Evolutionary conservation across 2,113 vertebrate genomes (phyloP).

Genomic region (Ceyx cyanopectus): DNA sequence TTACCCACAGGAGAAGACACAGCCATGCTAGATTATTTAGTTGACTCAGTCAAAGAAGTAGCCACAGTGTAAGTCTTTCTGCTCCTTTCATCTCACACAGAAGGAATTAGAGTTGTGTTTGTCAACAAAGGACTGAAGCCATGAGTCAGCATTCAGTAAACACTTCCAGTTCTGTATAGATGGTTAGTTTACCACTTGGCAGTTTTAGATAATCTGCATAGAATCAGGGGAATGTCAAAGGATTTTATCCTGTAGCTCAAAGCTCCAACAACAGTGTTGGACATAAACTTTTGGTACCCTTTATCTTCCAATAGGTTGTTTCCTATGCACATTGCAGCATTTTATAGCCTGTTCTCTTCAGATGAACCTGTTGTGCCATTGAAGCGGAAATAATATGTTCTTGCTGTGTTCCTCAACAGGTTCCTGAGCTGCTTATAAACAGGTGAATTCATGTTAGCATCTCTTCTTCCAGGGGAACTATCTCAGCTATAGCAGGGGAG

Average conservation of each 20-base stretch:
- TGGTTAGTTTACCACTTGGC: neutral
- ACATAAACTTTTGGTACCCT: neutral
- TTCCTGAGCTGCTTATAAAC: neutral
- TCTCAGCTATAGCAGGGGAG: neutral
- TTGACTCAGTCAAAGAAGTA: slow-evolving; percentile 3
- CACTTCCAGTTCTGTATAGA: neutral
- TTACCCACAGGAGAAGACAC: neutral
- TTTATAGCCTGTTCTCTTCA: neutral
- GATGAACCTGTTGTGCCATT: neutral
- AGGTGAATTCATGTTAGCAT: neutral
- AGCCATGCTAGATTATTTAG: slow-evolving; percentile 5
- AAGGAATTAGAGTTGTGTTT: neutral
- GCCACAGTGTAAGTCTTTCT: neutral
- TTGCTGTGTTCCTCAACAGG: neutral
- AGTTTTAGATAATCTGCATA: neutral
- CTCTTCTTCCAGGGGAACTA: neutral
- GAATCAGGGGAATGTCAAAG: neutral
- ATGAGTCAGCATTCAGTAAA: slow-evolving; percentile 36
- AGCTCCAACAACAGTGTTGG: neutral
- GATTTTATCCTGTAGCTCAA: neutral
- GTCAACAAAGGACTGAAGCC: slow-evolving; percentile 16
- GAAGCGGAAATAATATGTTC: neutral
- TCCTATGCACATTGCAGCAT: neutral
- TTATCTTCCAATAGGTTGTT: neutral
- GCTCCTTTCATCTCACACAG: neutral